Percentiles rank a stretch among this genome's conserved stretches.
phyloP scores from a whole-genome alignment of 2,888 invertebrate species.

The Tipula confusa region DNA sequence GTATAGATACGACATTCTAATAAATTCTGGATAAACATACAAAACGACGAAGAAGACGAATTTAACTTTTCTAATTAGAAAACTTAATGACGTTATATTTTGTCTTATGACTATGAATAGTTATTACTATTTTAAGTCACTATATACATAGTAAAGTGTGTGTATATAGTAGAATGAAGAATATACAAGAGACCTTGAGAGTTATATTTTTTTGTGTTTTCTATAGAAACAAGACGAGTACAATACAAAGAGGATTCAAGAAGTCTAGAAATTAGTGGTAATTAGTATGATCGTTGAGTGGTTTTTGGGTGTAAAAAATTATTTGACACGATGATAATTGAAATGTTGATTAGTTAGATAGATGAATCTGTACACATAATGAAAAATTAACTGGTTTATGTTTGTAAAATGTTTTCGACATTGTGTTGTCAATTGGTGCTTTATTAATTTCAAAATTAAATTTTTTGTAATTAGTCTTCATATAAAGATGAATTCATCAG shows the following conservation, averaged over 20 bases:
- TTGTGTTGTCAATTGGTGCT: neutral
- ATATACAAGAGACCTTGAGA: neutral
- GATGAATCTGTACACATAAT: neutral
- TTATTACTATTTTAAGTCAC: neutral
- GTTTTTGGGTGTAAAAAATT: neutral
- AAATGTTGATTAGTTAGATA: neutral
- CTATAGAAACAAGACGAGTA: neutral
- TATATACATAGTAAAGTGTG: neutral
- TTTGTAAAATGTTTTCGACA: neutral
- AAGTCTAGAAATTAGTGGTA: neutral
- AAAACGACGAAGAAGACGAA: neutral
- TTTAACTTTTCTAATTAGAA: neutral
- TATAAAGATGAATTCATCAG: too few species aligned
- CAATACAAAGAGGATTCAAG: neutral
- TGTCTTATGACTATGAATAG: neutral
- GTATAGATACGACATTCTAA: neutral
- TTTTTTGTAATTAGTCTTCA: too few species aligned
- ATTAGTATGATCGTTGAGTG: slow-evolving; percentile 20
- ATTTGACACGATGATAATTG: neutral
- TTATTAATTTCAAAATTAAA: too few species aligned
- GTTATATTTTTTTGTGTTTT: neutral
- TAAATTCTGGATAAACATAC: neutral
- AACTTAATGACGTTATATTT: neutral
- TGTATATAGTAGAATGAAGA: neutral
- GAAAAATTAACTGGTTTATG: neutral